These are phyloP conservation scores for Hanleya hanleyi DNA, from an alignment of 2,888 invertebrate genomes.

Conservation along the genomic window DNA sequence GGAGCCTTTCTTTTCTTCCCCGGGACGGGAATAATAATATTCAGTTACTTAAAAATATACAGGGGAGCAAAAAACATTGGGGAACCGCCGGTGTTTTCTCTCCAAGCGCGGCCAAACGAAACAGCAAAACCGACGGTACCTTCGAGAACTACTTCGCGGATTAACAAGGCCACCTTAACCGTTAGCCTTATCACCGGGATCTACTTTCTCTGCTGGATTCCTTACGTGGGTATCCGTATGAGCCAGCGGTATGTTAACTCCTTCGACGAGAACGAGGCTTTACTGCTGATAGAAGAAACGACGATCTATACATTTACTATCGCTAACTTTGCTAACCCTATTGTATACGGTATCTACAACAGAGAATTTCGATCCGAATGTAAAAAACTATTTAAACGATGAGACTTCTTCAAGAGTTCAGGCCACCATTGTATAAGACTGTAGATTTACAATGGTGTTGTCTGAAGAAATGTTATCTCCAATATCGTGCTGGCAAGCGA, in stretches of 20 bases:
- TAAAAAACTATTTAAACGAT: background rate
- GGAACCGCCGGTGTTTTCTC: background rate
- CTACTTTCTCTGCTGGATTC: conserved; percentile 1
- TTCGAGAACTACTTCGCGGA: background rate
- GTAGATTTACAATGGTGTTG: too few relatives aligned
- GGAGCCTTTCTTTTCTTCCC: background rate
- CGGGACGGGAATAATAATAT: background rate
- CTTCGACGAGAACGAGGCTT: background rate
- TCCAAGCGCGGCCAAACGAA: too few relatives aligned
- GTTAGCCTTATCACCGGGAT: background rate
- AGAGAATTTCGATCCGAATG: background rate
- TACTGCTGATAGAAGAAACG: background rate
- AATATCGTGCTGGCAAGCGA: too few relatives aligned
- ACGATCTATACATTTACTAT: background rate
- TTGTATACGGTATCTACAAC: background rate
- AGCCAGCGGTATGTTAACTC: background rate
- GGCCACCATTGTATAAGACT: too few relatives aligned
- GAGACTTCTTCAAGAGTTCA: too few relatives aligned
- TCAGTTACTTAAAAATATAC: background rate
- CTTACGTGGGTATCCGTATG: background rate
- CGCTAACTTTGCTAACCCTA: background rate
- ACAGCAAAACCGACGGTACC: too few relatives aligned
- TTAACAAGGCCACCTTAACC: background rate
- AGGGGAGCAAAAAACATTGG: background rate
- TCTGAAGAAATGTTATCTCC: too few relatives aligned